Evolutionary conservation across 2,797 vertebrate species (phyloP).

Genomic region (Arnoldichthys spilopterus): DNA sequence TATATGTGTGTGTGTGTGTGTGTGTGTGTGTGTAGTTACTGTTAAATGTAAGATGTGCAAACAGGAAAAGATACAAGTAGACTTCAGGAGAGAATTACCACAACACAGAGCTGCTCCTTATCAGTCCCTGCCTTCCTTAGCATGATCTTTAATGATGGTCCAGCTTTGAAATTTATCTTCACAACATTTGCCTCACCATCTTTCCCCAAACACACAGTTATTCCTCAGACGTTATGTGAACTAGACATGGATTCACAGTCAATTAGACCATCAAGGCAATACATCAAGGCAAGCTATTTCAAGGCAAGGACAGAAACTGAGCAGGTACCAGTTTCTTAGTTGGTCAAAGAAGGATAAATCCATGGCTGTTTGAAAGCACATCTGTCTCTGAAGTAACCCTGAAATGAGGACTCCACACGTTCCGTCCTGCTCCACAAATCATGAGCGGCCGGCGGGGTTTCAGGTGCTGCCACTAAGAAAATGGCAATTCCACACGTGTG

Average conservation of each 20-base stretch:
- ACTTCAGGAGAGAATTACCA: too few relatives aligned
- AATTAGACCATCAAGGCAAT: neutral
- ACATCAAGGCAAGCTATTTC: slow-evolving; percentile 1
- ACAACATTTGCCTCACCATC: neutral
- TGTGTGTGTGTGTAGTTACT: too few relatives aligned
- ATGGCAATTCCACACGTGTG: slow-evolving; percentile 45
- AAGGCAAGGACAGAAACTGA: neutral
- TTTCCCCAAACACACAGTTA: neutral
- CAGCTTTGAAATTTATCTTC: too few relatives aligned
- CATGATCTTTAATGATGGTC: too few relatives aligned
- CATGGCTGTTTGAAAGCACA: neutral
- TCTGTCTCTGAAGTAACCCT: neutral
- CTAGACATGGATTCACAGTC: neutral
- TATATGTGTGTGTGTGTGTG: too few relatives aligned
- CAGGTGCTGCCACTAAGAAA: slow-evolving; percentile 36
- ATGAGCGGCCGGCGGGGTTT: neutral
- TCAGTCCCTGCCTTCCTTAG: too few relatives aligned
- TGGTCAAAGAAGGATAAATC: neutral
- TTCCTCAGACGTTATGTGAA: neutral
- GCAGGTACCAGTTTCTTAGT: neutral
- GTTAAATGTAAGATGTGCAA: too few relatives aligned
- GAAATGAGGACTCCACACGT: slow-evolving; percentile 3
- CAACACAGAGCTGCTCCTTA: neutral
- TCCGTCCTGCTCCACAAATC: neutral
- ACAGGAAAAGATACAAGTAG: too few relatives aligned